A percentile compares a stretch with the other conserved stretches of the same genome.
Conservation (phyloP, 2,888 invertebrate genomes). For the Theodoxus fluviatilis region DNA sequence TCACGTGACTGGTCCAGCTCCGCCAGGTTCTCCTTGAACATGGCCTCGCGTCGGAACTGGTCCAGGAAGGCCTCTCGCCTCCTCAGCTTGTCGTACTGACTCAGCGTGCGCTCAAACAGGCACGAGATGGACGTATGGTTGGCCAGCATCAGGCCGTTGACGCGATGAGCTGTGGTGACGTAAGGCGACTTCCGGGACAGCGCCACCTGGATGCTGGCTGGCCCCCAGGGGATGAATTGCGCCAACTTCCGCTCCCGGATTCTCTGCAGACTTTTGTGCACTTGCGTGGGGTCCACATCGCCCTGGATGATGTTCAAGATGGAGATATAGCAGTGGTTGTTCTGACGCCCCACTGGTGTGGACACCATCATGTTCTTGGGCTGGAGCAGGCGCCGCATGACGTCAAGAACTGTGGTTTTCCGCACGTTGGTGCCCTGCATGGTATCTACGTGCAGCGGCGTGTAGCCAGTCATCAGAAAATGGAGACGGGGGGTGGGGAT, state of each 20-base stretch:
- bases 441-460: slow-evolving; percentile 90
- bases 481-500: slow-evolving; percentile 97
- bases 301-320: slow-evolving; percentile 92
- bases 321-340: slow-evolving; percentile 85
- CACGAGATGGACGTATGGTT: slow-evolving; percentile 98
- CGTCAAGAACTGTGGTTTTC: slow-evolving; percentile 96
- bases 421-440: slow-evolving; percentile 70
- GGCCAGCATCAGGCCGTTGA: slow-evolving; percentile 95
- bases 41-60: slow-evolving; percentile 92
- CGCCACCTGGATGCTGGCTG: slow-evolving; percentile 96
- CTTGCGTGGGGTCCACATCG: slow-evolving; percentile 96
- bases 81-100: slow-evolving; percentile 92
- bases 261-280: slow-evolving; percentile 93
- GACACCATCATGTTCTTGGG: slow-evolving; percentile 99
- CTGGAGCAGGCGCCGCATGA: slow-evolving; percentile 94
- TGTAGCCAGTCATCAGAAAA: slow-evolving; percentile 95
- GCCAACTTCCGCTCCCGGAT: slow-evolving; percentile 93
- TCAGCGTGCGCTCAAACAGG: slow-evolving; percentile 89
- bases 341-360: slow-evolving; percentile 83
- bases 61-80: slow-evolving; percentile 96
- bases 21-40: slow-evolving; percentile 89
- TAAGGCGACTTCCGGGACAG: slow-evolving; percentile 94
- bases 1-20: slow-evolving; percentile 90
- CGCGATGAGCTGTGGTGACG: slow-evolving; percentile 90
- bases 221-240: slow-evolving; percentile 97